A percentile compares a stretch with the other conserved stretches of the same genome.
Evolutionary conservation across 2,888 invertebrate species (phyloP).

Genomic region (Phoenoteleia sp.): DNA sequence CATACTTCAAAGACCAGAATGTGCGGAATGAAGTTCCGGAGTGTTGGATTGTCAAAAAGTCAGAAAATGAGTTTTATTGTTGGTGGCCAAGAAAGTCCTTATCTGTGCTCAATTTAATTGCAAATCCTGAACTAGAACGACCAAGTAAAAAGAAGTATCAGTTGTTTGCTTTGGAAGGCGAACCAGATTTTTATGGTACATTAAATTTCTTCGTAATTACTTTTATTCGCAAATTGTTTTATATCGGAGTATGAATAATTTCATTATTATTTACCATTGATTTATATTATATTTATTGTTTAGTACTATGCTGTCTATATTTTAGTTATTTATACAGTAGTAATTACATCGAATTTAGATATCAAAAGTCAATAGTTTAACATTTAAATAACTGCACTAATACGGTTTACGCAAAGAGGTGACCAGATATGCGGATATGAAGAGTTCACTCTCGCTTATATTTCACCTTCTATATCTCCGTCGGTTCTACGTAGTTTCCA

Average conservation of each 20-base stretch:
- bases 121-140: not conserved
- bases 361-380: too few relatives aligned
- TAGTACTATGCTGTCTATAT: not conserved
- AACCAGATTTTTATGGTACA: not conserved
- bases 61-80: not conserved
- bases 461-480: not conserved
- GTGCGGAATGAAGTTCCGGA: not conserved
- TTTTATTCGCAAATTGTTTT: not conserved
- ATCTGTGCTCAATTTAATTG: not conserved
- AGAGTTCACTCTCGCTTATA: not conserved
- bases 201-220: not conserved
- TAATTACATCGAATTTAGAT: too few relatives aligned
- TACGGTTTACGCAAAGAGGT: not conserved
- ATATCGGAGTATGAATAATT: not conserved
- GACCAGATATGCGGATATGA: not conserved
- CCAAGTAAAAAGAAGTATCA: not conserved
- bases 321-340: not conserved
- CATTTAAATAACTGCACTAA: too few relatives aligned
- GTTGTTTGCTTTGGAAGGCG: not conserved
- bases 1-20: not conserved
- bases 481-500: not conserved
- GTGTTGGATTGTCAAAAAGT: not conserved
- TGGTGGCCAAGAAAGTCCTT: not conserved
- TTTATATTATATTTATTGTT: not conserved
- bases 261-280: not conserved